Base-by-base conservation (phyloP, 2,797 vertebrate genomes). In the Pseudochaenichthys georgianus region DNA sequence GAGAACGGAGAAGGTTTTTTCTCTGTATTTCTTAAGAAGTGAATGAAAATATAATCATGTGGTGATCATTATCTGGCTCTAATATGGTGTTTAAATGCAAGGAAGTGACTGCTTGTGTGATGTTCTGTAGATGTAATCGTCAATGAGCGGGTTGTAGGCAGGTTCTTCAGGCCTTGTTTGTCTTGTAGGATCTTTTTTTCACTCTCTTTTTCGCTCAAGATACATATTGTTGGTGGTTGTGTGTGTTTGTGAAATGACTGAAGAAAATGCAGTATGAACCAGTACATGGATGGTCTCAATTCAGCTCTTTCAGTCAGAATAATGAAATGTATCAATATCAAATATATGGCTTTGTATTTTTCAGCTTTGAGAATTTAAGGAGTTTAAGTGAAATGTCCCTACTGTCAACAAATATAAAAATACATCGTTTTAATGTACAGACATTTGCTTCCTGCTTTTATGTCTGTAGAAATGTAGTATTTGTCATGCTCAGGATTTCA, bases 221-320 rank as follows among this genome's bases (percentile, higher is more conserved):
- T 4, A 31, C 17, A 17, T 64, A 1, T 60, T 38, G 13, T 43
- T 31, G 46, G 1, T 61, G 61, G 15, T 53, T 53, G 5, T 60
- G 17, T 77, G 76, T 46, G 16, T 50, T 28, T 28, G 28, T 28
- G 51, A 76, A 57, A 66, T 31, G 4, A 28, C 3, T 38, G 16
- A 59, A 57, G 15, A 51, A 73, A 75, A 60, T 57, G 19, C 59
- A 19, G 6, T 38, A 38, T 38, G 34, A 38, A 38, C 6, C 5
- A 3, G 19, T 21, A n/a, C 16, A 41, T 34, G 10, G 7, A 8
- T 59, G 55, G n/a, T 51, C 38, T 53, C 6, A 42, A 57, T 66
- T 70, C 5, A 51, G 42, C 19, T 53, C 34, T 59, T 54, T 16
- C 47, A 74, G 11, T 17, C 9, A 42, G n/a, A 28, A 3, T 21